A percentile compares a stretch with the other conserved stretches of the same genome.
phyloP scores from a whole-genome alignment of 1,140 invertebrate genomes.

The Asbolus verrucosus region DNA sequence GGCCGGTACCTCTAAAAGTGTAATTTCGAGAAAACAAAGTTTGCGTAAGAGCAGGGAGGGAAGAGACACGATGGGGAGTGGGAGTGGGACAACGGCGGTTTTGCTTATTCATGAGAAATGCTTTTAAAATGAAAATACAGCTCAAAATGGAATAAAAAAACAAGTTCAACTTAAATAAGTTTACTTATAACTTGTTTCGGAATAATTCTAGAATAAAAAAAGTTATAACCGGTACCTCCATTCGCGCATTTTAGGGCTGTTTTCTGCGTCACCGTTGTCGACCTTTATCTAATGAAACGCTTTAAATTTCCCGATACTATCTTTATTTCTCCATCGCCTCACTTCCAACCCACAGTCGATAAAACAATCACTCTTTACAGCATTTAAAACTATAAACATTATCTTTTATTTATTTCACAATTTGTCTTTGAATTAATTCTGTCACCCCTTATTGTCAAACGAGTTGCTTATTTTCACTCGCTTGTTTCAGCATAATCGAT shows the following conservation, averaged over 20 bases:
- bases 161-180: conserved; percentile 60
- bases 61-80: neutral
- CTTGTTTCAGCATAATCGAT: no score
- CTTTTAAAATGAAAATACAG: conserved; percentile 62
- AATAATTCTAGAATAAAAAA: conserved; percentile 57
- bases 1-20: conserved; percentile 58
- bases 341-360: no score
- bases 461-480: no score
- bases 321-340: no score
- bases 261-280: neutral
- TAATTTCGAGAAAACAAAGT: conserved; percentile 58
- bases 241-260: neutral
- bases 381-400: no score
- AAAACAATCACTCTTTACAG: no score
- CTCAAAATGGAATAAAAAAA: conserved; percentile 62
- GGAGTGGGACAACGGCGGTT: conserved; percentile 52
- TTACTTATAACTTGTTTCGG: conserved; percentile 61
- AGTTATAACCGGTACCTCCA: neutral
- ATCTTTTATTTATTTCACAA: no score
- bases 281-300: no score
- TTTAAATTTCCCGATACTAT: no score
- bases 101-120: conserved; percentile 63
- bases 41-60: conserved; percentile 52
- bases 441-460: no score
- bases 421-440: no score